phyloP scores from a whole-genome alignment of 2,888 invertebrate species.

The Diarsia dahlii region DNA sequence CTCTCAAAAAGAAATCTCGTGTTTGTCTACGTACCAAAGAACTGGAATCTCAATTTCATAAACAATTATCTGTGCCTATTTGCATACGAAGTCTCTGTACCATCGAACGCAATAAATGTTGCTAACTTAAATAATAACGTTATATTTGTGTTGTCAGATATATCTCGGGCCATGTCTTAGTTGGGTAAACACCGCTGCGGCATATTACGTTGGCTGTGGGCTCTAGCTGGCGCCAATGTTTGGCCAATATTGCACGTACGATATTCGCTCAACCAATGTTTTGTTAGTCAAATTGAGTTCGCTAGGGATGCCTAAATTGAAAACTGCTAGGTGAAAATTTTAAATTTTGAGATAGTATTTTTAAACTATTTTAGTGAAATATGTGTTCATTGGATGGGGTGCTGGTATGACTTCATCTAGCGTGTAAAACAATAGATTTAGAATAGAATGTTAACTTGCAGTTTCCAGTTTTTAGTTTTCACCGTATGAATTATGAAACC shows the following conservation, averaged over 20 bases:
- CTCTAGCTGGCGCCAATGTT: constrained; percentile 54
- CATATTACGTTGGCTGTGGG: constrained; percentile 54
- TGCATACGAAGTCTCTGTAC: constrained; percentile 7
- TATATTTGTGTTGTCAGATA: constrained; percentile 63
- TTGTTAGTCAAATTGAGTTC: constrained; percentile 59
- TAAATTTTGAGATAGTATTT: constrained; percentile 10
- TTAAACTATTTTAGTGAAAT: neutral
- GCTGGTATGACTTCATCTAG: neutral
- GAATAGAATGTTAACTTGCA: neutral
- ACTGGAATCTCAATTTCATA: neutral
- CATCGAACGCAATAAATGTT: constrained; percentile 56
- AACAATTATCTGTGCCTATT: constrained; percentile 11
- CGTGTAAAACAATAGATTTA: neutral
- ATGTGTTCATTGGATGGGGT: neutral
- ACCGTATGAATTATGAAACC: neutral
- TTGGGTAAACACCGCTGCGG: constrained; percentile 61
- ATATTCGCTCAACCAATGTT: constrained; percentile 51
- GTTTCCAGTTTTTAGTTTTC: neutral
- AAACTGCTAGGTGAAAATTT: constrained; percentile 16
- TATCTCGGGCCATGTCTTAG: constrained; percentile 59
- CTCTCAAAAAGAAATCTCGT: neutral
- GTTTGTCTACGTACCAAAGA: neutral
- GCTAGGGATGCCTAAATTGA: constrained; percentile 41
- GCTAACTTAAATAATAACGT: constrained; percentile 66
- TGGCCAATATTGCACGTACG: constrained; percentile 37